Evolutionary conservation across 2,797 vertebrate genomes (phyloP), one percentile per base, ranked within the genome.

Genomic region (Champsocephalus gunnari): DNA sequence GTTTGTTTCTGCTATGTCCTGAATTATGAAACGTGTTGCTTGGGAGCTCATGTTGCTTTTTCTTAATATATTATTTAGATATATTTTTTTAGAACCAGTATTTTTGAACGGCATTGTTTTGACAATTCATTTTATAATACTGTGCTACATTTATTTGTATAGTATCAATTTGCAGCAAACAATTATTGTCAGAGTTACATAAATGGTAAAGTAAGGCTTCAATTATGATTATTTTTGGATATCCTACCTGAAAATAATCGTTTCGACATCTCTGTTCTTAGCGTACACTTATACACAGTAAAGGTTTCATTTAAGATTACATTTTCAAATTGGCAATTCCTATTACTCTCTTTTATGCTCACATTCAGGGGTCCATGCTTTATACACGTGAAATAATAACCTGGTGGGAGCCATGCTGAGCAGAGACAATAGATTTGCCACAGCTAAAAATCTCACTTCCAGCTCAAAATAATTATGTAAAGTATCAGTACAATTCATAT

Each of bases 381-480:
- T 38, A 38, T 38, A 2, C 34, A 38, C 14, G 73, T 80, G 59
- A 68, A 77, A 83, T 85, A 79, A 90, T 92, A 89, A 87, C 80
- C 78, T 82, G 60, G 71, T 77, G 71, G 61, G 66, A 79, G 56
- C 75, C 56, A 71, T 9, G 49, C 9, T 60, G 51, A 80, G 75
- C 58, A 13, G 65, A 62, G 60, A 87, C 57, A 76, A 75, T 75
- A 34, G 67, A 82, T 73, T 87, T 79, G 81, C 75, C 79, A 66
- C 71, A 80, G 75, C 49, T 75, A 77, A 59, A 82, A 62, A 88
- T 77, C 38, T 69, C 76, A 75, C 83, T 59, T 24, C 60, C 59
- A 75, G 70, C 80, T 87, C 71, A 65, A 78, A 81, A 67, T 68
- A 88, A 80, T 89, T 86, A 80, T 86, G 71, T 78, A 67, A 83